A percentile compares a stretch with the other conserved stretches of the same genome.
Conservation (phyloP, 2,113 vertebrate genomes). For the Triplophysa rosa region DNA sequence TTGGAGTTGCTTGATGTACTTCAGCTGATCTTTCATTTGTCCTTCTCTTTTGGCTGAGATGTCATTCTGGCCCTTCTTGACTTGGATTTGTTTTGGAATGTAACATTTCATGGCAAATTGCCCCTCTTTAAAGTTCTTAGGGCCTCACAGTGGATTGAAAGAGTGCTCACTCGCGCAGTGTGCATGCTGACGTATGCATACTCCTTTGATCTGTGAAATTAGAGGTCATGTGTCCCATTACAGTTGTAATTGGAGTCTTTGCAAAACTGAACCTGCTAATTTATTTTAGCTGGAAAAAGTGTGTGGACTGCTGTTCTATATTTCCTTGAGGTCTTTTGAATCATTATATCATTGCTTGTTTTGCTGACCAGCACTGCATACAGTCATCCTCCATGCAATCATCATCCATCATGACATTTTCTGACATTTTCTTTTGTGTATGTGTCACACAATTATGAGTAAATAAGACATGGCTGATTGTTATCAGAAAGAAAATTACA, state of each 20-base stretch:
- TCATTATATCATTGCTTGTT: not conserved
- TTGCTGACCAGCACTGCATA: not conserved
- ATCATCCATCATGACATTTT: not conserved
- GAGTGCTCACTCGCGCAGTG: conserved; percentile 16
- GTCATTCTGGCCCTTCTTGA: not conserved
- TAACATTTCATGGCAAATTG: conserved; percentile 24
- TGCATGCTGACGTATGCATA: conserved; percentile 38
- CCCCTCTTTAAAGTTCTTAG: conserved; percentile 2
- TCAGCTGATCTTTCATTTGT: conserved; percentile 16
- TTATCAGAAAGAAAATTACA: not conserved
- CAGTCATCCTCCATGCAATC: not conserved
- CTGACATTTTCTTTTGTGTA: not conserved
- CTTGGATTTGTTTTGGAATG: conserved; percentile 7
- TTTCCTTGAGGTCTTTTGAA: conserved; percentile 24
- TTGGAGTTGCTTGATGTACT: not conserved
- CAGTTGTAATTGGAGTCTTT: conserved; percentile 42
- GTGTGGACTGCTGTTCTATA: conserved; percentile 25
- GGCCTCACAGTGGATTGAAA: conserved; percentile 3
- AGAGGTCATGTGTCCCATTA: conserved; percentile 31
- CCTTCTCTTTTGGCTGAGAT: not conserved
- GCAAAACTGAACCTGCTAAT: conserved; percentile 38
- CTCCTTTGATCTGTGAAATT: conserved; percentile 54
- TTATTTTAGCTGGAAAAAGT: conserved; percentile 30
- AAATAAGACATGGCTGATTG: not conserved
- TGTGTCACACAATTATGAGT: not conserved